phyloP scores from a whole-genome alignment of 2,113 vertebrate genomes.

The Gavia stellata region DNA sequence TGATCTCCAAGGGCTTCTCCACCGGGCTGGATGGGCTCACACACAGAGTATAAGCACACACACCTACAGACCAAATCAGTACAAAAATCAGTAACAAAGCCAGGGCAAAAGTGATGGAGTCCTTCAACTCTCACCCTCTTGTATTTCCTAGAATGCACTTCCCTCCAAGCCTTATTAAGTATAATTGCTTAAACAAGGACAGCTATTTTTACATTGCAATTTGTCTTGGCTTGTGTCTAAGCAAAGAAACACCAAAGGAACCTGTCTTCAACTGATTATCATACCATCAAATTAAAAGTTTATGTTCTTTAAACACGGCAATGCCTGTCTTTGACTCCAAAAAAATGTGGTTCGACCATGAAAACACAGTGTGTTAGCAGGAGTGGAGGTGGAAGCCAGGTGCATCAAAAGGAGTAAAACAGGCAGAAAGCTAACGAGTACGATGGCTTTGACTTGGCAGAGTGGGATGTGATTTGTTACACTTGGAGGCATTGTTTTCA shows the following conservation, averaged over 20 bases:
- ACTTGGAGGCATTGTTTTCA: slow-evolving; percentile 5
- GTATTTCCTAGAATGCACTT: not conserved
- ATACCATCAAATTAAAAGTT: slow-evolving; percentile 12
- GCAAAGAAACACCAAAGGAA: not conserved
- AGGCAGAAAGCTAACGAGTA: slow-evolving; percentile 1
- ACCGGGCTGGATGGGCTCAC: not conserved
- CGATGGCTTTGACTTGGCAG: not conserved
- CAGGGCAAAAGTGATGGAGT: not conserved
- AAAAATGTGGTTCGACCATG: not conserved
- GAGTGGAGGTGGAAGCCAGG: slow-evolving; percentile 15
- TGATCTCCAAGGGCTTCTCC: not conserved
- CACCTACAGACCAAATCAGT: not conserved
- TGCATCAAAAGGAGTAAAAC: not conserved
- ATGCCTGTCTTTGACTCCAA: not conserved
- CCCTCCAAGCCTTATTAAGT: not conserved
- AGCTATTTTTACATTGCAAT: slow-evolving; percentile 9
- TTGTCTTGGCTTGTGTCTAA: slow-evolving; percentile 6
- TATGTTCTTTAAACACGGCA: not conserved
- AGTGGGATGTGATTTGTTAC: slow-evolving; percentile 42
- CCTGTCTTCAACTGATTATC: not conserved
- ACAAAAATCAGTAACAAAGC: not conserved
- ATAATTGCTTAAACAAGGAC: not conserved
- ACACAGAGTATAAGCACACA: not conserved
- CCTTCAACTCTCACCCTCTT: not conserved
- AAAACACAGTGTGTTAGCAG: not conserved